Conservation (phyloP, 2,888 invertebrate genomes). For the Hirtodrosophila confusa region DNA sequence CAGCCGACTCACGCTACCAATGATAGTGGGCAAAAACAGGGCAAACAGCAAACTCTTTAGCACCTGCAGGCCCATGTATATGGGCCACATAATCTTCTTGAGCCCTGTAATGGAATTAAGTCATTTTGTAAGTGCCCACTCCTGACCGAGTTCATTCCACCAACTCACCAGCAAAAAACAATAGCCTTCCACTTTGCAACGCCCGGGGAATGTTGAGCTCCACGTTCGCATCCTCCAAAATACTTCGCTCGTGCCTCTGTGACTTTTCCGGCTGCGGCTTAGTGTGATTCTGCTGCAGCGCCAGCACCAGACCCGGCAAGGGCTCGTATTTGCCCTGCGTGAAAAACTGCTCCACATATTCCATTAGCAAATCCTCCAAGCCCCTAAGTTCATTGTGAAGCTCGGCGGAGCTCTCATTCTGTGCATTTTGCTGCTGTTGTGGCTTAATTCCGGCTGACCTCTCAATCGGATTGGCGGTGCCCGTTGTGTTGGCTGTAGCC, state of each 20-base stretch:
- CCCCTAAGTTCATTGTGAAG: slow-evolving; percentile 67
- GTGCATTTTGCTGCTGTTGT: slow-evolving; percentile 3
- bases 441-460: slow-evolving; percentile 7
- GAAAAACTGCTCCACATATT: slow-evolving; percentile 78
- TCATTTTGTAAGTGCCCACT: slow-evolving; percentile 1
- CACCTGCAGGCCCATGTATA: slow-evolving; percentile 92
- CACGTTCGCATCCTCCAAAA: slow-evolving; percentile 79
- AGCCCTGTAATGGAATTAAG: slow-evolving; percentile 88
- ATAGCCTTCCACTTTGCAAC: slow-evolving; percentile 87
- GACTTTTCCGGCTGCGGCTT: slow-evolving; percentile 81
- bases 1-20: slow-evolving; percentile 92
- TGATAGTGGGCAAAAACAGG: slow-evolving; percentile 92
- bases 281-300: slow-evolving; percentile 67
- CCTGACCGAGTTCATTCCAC: too few species aligned
- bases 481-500: background rate
- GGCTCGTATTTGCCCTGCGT: slow-evolving; percentile 76
- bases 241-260: slow-evolving; percentile 86
- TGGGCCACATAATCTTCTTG: slow-evolving; percentile 92
- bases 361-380: slow-evolving; percentile 75
- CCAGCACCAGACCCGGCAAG: slow-evolving; percentile 72
- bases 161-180: slow-evolving; percentile 87
- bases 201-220: slow-evolving; percentile 87
- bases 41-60: slow-evolving; percentile 93
- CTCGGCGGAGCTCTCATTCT: slow-evolving; percentile 23
- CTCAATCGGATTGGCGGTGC: slow-evolving; percentile 13